phyloP scores from a whole-genome alignment of 2,113 vertebrate genomes.

The Daphoenositta chrysoptera region DNA sequence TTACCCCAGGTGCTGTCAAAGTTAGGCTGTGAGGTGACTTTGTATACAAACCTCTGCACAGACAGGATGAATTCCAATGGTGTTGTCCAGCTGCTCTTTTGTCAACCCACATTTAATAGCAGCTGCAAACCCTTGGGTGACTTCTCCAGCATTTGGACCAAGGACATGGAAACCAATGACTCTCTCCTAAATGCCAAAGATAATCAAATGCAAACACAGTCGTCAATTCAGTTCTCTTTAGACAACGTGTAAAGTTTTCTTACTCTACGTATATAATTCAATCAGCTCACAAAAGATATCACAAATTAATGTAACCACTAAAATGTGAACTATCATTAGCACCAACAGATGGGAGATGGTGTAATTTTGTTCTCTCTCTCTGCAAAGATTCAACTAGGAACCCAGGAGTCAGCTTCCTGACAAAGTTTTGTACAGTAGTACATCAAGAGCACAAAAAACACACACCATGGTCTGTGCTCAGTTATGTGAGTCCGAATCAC shows the following conservation, averaged over 20 bases:
- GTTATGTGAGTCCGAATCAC: neutral
- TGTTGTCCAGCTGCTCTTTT: constrained; percentile 78
- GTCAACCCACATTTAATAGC: constrained; percentile 83
- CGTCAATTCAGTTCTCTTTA: neutral
- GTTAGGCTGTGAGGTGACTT: neutral
- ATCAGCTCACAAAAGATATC: neutral
- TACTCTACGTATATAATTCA: neutral
- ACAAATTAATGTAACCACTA: neutral
- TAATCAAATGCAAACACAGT: neutral
- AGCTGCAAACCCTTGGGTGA: constrained; percentile 83
- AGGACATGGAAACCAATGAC: constrained; percentile 83
- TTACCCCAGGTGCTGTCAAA: neutral
- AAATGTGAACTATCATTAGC: neutral
- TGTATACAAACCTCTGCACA: constrained; percentile 80
- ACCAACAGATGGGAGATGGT: neutral
- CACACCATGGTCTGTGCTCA: neutral
- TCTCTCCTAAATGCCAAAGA: constrained; percentile 71
- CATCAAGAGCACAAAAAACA: neutral
- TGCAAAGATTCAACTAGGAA: neutral
- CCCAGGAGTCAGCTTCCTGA: neutral
- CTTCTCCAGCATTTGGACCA: constrained; percentile 81
- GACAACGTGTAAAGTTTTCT: neutral
- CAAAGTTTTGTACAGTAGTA: neutral
- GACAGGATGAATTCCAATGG: constrained; percentile 79
- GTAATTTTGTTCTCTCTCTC: neutral